phyloP scores from a whole-genome alignment of 2,888 invertebrate species.

The Cinara cedri region DNA sequence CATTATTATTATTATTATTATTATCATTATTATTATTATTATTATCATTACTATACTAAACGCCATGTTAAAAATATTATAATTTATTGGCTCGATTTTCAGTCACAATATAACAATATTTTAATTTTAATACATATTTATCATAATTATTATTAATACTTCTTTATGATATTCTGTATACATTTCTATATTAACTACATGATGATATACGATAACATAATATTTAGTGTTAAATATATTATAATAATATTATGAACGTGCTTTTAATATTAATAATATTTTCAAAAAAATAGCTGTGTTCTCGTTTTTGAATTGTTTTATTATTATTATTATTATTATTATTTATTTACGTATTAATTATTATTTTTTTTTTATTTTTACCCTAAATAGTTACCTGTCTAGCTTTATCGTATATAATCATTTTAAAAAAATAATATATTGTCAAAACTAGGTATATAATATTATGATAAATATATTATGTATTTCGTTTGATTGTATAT shows the following conservation, averaged over 20 bases:
- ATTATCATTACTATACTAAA: not conserved
- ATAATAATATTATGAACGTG: slow-evolving; percentile 6
- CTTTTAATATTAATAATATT: slow-evolving; percentile 33
- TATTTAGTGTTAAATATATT: slow-evolving; percentile 14
- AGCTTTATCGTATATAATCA: slow-evolving; percentile 31
- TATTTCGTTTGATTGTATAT: slow-evolving; percentile 36
- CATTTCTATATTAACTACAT: not conserved
- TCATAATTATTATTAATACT: not conserved
- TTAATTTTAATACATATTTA: not conserved
- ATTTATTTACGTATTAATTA: slow-evolving; percentile 37
- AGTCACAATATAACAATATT: not conserved
- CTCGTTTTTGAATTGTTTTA: slow-evolving; percentile 38
- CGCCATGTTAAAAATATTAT: too few relatives aligned
- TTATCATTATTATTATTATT: not conserved
- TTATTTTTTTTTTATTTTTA: slow-evolving; percentile 33
- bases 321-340: slow-evolving; percentile 11
- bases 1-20: slow-evolving; percentile 15
- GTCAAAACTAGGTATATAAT: slow-evolving; percentile 1
- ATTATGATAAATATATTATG: not conserved
- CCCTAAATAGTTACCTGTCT: slow-evolving; percentile 49
- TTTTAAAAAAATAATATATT: slow-evolving; percentile 5
- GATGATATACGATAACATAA: not conserved
- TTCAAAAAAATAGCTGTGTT: slow-evolving; percentile 24
- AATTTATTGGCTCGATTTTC: not conserved
- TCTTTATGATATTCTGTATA: slow-evolving; percentile 18